phyloP scores from a whole-genome alignment of 2,888 invertebrate species.

The Apocheima hispidaria region DNA sequence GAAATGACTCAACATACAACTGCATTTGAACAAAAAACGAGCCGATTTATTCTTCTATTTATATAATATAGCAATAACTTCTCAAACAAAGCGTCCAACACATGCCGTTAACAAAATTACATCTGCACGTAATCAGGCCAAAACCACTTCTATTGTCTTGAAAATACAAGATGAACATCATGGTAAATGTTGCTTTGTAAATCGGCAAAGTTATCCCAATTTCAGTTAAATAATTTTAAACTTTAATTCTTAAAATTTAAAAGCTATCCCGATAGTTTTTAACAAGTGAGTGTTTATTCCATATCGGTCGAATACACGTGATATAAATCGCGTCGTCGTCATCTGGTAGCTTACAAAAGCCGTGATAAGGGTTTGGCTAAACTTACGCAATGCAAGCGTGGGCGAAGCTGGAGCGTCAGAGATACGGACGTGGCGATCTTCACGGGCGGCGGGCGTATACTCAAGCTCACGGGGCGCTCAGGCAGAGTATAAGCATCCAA shows the following conservation, averaged over 20 bases:
- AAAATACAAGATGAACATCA: not conserved
- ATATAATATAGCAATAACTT: conserved; percentile 38
- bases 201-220: conserved; percentile 2
- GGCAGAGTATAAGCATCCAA: too few species aligned
- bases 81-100: conserved; percentile 39
- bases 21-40: conserved; percentile 36
- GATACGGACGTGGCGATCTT: too few species aligned
- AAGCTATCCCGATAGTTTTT: not conserved
- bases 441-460: too few species aligned
- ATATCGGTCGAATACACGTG: conserved; percentile 26
- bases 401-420: too few species aligned
- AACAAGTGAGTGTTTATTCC: conserved; percentile 9
- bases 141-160: conserved; percentile 1
- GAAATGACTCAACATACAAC: conserved; percentile 30
- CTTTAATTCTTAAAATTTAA: conserved; percentile 1
- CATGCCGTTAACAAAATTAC: conserved; percentile 23
- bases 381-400: not conserved
- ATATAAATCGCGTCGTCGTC: conserved; percentile 31
- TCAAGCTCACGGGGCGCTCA: too few species aligned
- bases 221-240: conserved; percentile 9
- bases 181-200: conserved; percentile 1
- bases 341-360: conserved; percentile 31
- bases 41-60: conserved; percentile 42
- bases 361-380: not conserved
- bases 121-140: not conserved